Percentiles rank a stretch among this genome's conserved stretches.
These are phyloP conservation scores for Desoria tigrina DNA, from an alignment of 2,888 invertebrate species.

Conservation along the genomic window DNA sequence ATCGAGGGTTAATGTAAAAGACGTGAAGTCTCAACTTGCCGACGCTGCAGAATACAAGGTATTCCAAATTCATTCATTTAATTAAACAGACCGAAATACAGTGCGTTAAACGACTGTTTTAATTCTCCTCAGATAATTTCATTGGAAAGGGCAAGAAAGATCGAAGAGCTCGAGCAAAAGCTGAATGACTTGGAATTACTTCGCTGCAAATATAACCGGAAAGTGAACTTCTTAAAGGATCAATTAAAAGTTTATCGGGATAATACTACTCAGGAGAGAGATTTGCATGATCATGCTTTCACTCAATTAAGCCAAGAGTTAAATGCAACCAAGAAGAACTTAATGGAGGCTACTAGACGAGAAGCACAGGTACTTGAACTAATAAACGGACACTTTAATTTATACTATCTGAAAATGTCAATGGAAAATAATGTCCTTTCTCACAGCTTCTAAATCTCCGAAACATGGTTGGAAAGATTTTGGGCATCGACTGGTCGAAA, in stretches of 20 bases:
- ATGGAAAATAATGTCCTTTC: neutral
- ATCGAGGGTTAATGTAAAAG: slow-evolving; percentile 76
- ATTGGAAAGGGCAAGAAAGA: slow-evolving; percentile 76
- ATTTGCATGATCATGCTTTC: slow-evolving; percentile 68
- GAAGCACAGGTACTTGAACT: slow-evolving; percentile 68
- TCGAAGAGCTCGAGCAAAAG: slow-evolving; percentile 79
- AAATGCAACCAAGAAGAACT: slow-evolving; percentile 70
- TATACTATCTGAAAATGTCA: slow-evolving; percentile 1
- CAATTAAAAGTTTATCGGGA: slow-evolving; percentile 58
- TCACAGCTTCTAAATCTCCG: slow-evolving; percentile 71
- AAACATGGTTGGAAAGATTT: slow-evolving; percentile 70
- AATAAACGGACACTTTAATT: neutral
- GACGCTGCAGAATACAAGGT: slow-evolving; percentile 87
- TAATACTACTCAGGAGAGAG: slow-evolving; percentile 45
- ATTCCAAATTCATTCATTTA: slow-evolving; percentile 26
- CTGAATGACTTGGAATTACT: slow-evolving; percentile 78
- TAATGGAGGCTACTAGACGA: slow-evolving; percentile 73
- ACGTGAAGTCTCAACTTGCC: slow-evolving; percentile 79
- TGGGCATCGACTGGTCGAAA: slow-evolving; percentile 66
- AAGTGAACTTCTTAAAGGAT: slow-evolving; percentile 71
- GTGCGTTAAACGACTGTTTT: no score
- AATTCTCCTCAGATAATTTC: slow-evolving; percentile 69
- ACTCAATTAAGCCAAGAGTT: slow-evolving; percentile 74
- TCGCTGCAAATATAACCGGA: slow-evolving; percentile 72
- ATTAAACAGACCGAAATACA: no score